A percentile compares a stretch with the other conserved stretches of the same genome.
These are phyloP conservation scores for Ctena decussata DNA, from an alignment of 2,888 invertebrate genomes.

Conservation along the genomic window DNA sequence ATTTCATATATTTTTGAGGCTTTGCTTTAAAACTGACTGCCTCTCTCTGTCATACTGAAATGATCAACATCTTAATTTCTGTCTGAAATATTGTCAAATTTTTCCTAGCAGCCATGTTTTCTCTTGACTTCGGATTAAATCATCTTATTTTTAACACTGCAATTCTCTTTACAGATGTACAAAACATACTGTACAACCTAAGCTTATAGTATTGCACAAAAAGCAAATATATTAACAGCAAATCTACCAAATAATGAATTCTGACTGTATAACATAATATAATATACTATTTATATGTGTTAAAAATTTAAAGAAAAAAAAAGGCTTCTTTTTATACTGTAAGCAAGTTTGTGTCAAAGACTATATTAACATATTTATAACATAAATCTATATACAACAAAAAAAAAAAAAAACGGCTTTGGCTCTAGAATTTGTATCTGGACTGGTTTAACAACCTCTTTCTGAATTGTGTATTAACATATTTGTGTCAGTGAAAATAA, in stretches of 20 bases:
- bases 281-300: neutral
- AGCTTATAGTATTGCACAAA: slow-evolving; percentile 3
- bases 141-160: too few species aligned
- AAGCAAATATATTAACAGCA: slow-evolving; percentile 15
- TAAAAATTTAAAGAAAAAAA: neutral
- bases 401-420: neutral
- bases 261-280: slow-evolving; percentile 2
- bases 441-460: neutral
- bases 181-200: neutral
- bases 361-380: neutral
- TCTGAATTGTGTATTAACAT: neutral
- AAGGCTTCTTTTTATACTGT: neutral
- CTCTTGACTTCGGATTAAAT: too few species aligned
- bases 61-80: too few species aligned
- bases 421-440: neutral
- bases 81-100: too few species aligned
- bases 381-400: neutral
- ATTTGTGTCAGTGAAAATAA: neutral
- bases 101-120: too few species aligned
- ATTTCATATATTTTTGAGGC: too few species aligned
- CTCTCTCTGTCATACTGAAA: too few species aligned
- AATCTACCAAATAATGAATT: neutral
- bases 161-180: too few species aligned
- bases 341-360: slow-evolving; percentile 1
- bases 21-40: too few species aligned